Evolutionary conservation across 2,888 invertebrate species (phyloP).

Genomic region (Allolobophora icterica): DNA sequence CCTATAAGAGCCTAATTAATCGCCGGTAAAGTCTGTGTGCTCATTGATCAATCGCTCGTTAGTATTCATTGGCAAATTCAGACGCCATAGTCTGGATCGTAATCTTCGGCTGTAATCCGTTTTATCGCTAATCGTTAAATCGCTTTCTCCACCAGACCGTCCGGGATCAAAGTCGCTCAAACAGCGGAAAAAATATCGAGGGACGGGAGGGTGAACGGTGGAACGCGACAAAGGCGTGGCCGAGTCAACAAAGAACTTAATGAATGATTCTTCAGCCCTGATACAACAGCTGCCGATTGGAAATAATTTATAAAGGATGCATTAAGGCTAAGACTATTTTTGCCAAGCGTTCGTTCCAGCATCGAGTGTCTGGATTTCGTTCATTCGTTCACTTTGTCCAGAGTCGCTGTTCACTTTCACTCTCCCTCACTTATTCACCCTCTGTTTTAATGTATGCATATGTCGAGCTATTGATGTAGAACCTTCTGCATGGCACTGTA

Average conservation of each 20-base stretch:
- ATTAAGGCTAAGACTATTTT: neutral
- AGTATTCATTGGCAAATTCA: neutral
- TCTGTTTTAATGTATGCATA: neutral
- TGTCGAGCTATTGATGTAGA: neutral
- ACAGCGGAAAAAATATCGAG: neutral
- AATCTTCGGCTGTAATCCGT: neutral
- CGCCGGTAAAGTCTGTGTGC: neutral
- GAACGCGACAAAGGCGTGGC: too few species aligned
- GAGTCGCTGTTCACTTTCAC: neutral
- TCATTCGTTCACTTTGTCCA: too few species aligned
- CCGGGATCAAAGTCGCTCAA: neutral
- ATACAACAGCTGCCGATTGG: neutral
- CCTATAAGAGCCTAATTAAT: neutral
- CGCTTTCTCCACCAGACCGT: neutral
- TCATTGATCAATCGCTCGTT: neutral
- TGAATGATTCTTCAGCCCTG: neutral
- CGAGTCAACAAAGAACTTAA: neutral
- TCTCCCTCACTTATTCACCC: neutral
- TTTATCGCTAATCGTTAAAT: neutral
- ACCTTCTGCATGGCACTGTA: neutral
- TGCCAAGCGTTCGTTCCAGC: neutral
- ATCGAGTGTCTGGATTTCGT: neutral
- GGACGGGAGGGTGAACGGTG: neutral
- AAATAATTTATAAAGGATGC: conserved; percentile 17
- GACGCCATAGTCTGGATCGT: neutral